Evolutionary conservation across 2,797 vertebrate species (phyloP).

Genomic region (Acipenser ruthenus): DNA sequence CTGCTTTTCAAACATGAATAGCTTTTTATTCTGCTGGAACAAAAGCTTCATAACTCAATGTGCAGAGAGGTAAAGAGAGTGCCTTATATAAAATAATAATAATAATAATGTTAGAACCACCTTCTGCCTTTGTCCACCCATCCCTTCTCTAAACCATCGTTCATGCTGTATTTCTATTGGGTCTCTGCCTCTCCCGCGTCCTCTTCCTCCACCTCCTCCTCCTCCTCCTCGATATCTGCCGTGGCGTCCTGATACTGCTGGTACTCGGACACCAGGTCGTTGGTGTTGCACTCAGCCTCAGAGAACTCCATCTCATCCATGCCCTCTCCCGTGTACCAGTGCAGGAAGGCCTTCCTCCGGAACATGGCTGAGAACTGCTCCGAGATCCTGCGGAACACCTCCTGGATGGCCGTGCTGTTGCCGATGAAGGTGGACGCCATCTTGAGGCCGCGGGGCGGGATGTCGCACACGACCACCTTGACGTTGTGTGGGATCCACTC

Average conservation of each 20-base stretch:
- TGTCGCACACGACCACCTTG: slow-evolving; percentile 91
- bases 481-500: slow-evolving; percentile 97
- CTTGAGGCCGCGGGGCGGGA: slow-evolving; percentile 80
- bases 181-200: neutral
- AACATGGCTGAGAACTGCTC: slow-evolving; percentile 92
- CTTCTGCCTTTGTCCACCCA: too few relatives aligned
- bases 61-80: neutral
- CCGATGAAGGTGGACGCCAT: slow-evolving; percentile 92
- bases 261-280: slow-evolving; percentile 89
- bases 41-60: neutral
- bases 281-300: slow-evolving; percentile 83
- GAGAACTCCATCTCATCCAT: slow-evolving; percentile 92
- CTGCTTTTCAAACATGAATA: neutral
- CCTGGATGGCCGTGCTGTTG: slow-evolving; percentile 93
- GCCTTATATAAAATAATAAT: neutral
- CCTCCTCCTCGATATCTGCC: slow-evolving; percentile 44
- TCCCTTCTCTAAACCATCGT: neutral
- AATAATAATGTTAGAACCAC: too few relatives aligned
- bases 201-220: neutral
- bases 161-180: neutral
- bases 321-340: slow-evolving; percentile 92
- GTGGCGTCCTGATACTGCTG: slow-evolving; percentile 91
- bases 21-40: neutral
- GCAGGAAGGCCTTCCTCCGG: slow-evolving; percentile 84
- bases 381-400: slow-evolving; percentile 80